A percentile compares a stretch with the other conserved stretches of the same genome.
Evolutionary conservation across 1,140 invertebrate species (phyloP).

Genomic region (Frieseomelitta varia): DNA sequence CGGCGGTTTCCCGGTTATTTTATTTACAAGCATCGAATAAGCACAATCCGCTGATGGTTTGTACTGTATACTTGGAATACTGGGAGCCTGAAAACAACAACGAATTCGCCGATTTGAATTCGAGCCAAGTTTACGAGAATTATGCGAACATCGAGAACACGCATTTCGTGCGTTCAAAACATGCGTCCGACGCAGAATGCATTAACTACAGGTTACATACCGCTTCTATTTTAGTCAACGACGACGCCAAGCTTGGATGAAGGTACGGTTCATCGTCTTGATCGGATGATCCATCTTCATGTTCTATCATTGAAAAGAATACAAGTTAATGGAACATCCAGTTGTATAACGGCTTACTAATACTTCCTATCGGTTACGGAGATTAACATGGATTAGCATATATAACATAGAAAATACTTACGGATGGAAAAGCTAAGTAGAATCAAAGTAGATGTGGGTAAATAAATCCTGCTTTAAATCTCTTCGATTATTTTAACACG

Average conservation of each 20-base stretch:
- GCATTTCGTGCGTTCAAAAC: not conserved
- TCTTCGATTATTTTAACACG: conserved; percentile 70
- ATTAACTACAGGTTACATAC: conserved; percentile 78
- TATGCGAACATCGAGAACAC: not conserved
- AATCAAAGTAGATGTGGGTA: conserved; percentile 77
- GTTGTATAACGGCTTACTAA: conserved; percentile 32
- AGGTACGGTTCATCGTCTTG: conserved; percentile 88
- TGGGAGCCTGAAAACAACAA: conserved; percentile 82
- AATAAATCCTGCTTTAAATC: conserved; percentile 75
- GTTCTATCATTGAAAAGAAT: conserved; percentile 75
- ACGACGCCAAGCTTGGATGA: conserved; percentile 89
- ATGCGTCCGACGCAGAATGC: accelerated
- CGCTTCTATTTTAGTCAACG: conserved; percentile 82
- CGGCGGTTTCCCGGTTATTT: conserved; percentile 88
- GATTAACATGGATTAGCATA: conserved; percentile 60
- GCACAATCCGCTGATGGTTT: conserved; percentile 92
- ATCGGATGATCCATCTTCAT: conserved; percentile 83
- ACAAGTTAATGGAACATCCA: conserved; percentile 41
- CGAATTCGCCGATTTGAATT: not conserved
- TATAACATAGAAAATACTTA: conserved; percentile 74
- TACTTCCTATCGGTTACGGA: conserved; percentile 38
- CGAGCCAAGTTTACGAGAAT: not conserved
- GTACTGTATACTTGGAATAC: conserved; percentile 87
- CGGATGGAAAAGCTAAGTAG: conserved; percentile 80
- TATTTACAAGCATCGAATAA: conserved; percentile 92